phyloP scores from a whole-genome alignment of 2,797 vertebrate species.

The Masticophis lateralis region DNA sequence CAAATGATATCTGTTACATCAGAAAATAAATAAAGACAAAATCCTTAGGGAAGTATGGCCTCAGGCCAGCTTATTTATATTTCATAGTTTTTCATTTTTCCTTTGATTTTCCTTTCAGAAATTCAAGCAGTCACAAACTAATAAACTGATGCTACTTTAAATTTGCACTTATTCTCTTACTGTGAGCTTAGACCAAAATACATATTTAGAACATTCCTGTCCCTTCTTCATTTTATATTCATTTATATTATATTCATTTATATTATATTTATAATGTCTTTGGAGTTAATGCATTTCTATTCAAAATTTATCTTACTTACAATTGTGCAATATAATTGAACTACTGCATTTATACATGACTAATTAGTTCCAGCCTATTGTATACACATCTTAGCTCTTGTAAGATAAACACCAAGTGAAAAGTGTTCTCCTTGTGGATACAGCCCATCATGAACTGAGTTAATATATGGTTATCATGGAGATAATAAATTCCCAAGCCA shows the following conservation, averaged over 20 bases:
- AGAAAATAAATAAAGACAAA: conserved; percentile 62
- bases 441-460: neutral
- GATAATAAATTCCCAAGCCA: neutral
- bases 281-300: conserved; percentile 56
- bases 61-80: conserved; percentile 64
- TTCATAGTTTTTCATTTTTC: conserved; percentile 51
- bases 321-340: conserved; percentile 55
- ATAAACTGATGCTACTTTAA: conserved; percentile 42
- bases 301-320: conserved; percentile 64
- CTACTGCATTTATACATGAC: neutral
- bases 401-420: neutral
- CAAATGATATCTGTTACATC: conserved; percentile 59
- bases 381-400: neutral
- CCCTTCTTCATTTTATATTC: conserved; percentile 51
- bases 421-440: neutral
- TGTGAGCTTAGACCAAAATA: conserved; percentile 51
- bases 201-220: conserved; percentile 33
- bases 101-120: conserved; percentile 44
- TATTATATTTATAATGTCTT: conserved; percentile 12
- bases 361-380: neutral
- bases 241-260: conserved; percentile 25
- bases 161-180: conserved; percentile 37
- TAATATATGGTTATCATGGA: neutral
- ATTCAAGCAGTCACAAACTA: conserved; percentile 49
- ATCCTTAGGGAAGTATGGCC: conserved; percentile 46